Base-by-base conservation (phyloP, 2,797 vertebrate species). In the Salarias fasciatus region DNA sequence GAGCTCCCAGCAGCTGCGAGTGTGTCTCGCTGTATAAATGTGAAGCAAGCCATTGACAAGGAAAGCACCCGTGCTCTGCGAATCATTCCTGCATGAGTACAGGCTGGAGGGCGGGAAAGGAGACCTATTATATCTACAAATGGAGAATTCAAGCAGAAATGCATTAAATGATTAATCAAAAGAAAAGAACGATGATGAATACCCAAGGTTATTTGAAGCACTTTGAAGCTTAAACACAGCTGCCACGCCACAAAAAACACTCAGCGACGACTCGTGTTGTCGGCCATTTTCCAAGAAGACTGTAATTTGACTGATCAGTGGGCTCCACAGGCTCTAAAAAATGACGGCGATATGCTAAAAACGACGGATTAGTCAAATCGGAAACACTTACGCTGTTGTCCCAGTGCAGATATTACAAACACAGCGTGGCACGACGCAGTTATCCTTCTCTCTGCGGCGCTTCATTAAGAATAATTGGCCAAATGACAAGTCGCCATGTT, bases 391-490 rank as follows among this genome's bases (percentile, higher is more conserved):
- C 13, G 60, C 63, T 53, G 43, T 65, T 75, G 75, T 78, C 53
- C 59, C 60, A 28, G 64, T 49, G 41, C 71, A 65, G 64, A 65
- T 71, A 83, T 83, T 82, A 82, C 53, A 82, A 77, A 77, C 67
- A 35, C 80, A 83, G 82, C 64, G 42, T 77, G 79, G 53, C 52
- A 62, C 55, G 24, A 63, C 62, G 65, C 63, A 58, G 79, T 72
- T 77, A 49, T 75, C 74, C 49, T 47, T 73, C 76, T 82, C 65
- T 83, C 75, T 69, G 77, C 64, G 72, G 76, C 50, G 78, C 78
- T 87, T 89, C 82, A 83, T 86, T 89, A 85, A 79, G 81, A 86
- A 85, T 89, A 90, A 91, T 87, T 90, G 88, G 90, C 84, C 84
- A 78, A 87, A 88, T 86, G 88, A 89, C 88, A 88, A 89, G 88